Evolutionary conservation across 1,140 invertebrate genomes (phyloP), one percentile per base, ranked within the genome.

Genomic region (Drosophila arawakana): DNA sequence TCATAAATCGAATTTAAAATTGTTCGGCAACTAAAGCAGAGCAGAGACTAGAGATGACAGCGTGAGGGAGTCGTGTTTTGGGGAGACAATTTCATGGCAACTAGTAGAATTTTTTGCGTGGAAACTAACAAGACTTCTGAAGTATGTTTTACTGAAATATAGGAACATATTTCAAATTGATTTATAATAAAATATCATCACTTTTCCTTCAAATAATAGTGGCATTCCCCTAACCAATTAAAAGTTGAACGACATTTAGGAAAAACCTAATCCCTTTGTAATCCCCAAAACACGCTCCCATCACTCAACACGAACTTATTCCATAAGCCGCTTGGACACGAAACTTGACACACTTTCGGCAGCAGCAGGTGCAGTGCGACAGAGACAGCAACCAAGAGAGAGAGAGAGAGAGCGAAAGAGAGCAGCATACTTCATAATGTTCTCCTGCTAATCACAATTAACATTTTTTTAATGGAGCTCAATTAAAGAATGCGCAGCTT

Each of bases 401-500:
- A 1, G 47, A 25, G 47, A 5, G 47, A 50, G 21, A 30, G 18
- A 41, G 15, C 10, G 54, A 13, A 0, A 55, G 13, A 39, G n/a
- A 18, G 30, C 25, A 10, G 59, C 57, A n/a, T 37, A 30, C 67
- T 70, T 46, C 57, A 57, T 57, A 18, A 44, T 41, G 47, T 25
- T 52, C 46, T 60, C n/a, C 11, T 46, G 44, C 65, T 73, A 88
- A 89, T 89, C 75, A 76, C 84, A 89, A 89, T 89, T 89, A 89
- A 78, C 80, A 81, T 84, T 84, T 80, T 88, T 88, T 78, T 78
- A 89, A 90, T 84, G 71, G 68, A 58, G 68, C 50, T 73, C 85
- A 89, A 89, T 89, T 89, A 89, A 76, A 73, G 50, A 54, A 54
- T 30, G 68, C 41, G 69, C 66, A 41, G 84, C 80, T 76, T 88